phyloP scores from a whole-genome alignment of 1,140 invertebrate genomes.

The Magallana ariakensis region DNA sequence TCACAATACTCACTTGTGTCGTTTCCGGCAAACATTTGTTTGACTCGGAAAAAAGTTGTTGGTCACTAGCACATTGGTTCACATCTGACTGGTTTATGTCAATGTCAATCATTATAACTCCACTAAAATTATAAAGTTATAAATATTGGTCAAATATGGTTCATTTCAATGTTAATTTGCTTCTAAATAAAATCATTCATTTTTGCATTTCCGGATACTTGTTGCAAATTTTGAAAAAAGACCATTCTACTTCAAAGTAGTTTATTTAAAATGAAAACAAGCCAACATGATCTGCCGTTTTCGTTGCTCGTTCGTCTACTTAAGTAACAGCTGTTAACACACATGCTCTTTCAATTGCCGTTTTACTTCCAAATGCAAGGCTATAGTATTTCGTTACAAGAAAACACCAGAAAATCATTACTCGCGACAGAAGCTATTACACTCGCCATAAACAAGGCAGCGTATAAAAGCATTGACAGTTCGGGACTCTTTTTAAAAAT shows the following conservation, averaged over 20 bases:
- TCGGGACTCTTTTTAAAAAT: too few species aligned
- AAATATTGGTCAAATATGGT: too few species aligned
- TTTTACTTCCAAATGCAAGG: not conserved
- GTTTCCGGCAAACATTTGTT: constrained; percentile 79
- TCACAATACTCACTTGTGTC: constrained; percentile 74
- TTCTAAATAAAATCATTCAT: too few species aligned
- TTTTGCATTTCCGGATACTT: too few species aligned
- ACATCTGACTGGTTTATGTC: constrained; percentile 78
- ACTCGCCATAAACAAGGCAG: too few species aligned
- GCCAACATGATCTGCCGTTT: not conserved
- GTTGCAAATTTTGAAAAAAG: not conserved
- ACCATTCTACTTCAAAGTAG: not conserved
- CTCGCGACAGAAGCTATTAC: too few species aligned
- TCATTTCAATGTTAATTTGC: too few species aligned
- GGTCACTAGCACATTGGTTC: constrained; percentile 79
- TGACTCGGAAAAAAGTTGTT: constrained; percentile 76
- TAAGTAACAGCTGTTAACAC: not conserved
- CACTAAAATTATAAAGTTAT: constrained; percentile 81
- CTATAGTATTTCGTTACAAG: too few species aligned
- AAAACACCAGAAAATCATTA: too few species aligned
- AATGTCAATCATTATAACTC: constrained; percentile 79
- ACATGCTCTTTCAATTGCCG: not conserved
- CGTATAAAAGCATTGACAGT: too few species aligned
- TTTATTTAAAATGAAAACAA: not conserved
- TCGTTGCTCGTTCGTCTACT: not conserved